Conservation (phyloP, 1,140 invertebrate species). For the Metopolophium dirhodum region DNA sequence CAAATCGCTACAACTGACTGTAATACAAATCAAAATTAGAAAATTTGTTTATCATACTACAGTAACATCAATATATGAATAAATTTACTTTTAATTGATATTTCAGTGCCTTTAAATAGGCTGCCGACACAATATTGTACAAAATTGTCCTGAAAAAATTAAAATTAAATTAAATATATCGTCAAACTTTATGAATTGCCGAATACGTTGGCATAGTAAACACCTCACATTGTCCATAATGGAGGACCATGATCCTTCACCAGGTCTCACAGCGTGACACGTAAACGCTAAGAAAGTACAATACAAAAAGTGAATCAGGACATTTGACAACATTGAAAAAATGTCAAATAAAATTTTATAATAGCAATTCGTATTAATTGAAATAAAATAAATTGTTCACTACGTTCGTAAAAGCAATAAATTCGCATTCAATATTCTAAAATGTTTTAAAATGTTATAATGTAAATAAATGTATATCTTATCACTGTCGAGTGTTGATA, state of each 20-base stretch:
- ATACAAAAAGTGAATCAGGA: slow-evolving; percentile 21
- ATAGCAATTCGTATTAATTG: not conserved
- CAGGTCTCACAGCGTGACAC: slow-evolving; percentile 25
- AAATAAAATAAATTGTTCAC: not conserved
- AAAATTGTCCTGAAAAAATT: not conserved
- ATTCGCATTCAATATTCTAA: not conserved
- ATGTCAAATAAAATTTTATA: not conserved
- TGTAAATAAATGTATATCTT: not conserved
- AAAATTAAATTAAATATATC: not conserved
- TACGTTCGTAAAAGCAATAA: not conserved
- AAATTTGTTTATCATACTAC: not conserved
- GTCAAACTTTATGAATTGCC: not conserved
- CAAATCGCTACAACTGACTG: slow-evolving; percentile 15
- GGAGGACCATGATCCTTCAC: slow-evolving; percentile 32
- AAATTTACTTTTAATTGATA: slow-evolving; percentile 31
- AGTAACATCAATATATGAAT: not conserved
- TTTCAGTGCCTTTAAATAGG: slow-evolving; percentile 28
- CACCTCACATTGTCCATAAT: not conserved
- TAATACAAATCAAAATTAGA: not conserved
- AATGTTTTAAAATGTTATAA: not conserved
- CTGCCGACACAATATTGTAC: not conserved
- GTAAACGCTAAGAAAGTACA: slow-evolving; percentile 28
- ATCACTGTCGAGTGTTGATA: not conserved
- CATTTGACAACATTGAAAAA: slow-evolving; percentile 56
- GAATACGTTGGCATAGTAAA: not conserved